Base-by-base conservation (phyloP, 2,113 vertebrate species). In the Grammomys surdaster region DNA sequence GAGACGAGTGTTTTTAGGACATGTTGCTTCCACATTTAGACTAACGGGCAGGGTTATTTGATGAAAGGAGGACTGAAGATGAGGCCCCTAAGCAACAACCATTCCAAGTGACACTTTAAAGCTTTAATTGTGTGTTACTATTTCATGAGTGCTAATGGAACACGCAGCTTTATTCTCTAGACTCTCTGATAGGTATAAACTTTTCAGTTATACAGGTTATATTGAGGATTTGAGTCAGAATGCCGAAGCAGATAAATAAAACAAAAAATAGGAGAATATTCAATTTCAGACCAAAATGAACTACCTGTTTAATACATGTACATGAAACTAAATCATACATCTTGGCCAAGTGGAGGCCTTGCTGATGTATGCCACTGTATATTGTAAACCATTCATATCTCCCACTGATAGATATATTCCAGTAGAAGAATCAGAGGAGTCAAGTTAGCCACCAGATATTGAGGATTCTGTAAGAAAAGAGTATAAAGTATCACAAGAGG, bases 141-240 rank as follows among this genome's bases (percentile, higher is more conserved):
- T 70, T 26, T 56, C 24, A 36, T 36, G 91, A 0, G 40, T 95
- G 10, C 75, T 95, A 85, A 72, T 54, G 12, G 19, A 78, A 28
- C 31, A 46, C 36, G 72, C 31, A 63, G 31, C 56, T 95, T 90
- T 48, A 89, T 94, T 95, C 69, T 46, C 92, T 86, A 70, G 63
- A 14, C 89, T 96, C 33, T 54, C 91, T 70, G 13, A 93, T 6
- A 89, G 43, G 13, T 98, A 92, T 85, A 60, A 92, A 46, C 33
- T 97, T 97, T 96, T 91, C 91, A 89, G 93, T 92, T 96, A 95
- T 11, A 28, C n/a, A 78, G 92, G 3, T 89, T 93, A 88, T 19
- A 33, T 11, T 88, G 22, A 95, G 28, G 33, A 97, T 92, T 89
- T 92, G 24, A 95, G 73, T 97, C 92, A 86, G 94, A 69, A 92